Conservation (phyloP, 2,797 vertebrate species). For the Diglossa cyanea region DNA sequence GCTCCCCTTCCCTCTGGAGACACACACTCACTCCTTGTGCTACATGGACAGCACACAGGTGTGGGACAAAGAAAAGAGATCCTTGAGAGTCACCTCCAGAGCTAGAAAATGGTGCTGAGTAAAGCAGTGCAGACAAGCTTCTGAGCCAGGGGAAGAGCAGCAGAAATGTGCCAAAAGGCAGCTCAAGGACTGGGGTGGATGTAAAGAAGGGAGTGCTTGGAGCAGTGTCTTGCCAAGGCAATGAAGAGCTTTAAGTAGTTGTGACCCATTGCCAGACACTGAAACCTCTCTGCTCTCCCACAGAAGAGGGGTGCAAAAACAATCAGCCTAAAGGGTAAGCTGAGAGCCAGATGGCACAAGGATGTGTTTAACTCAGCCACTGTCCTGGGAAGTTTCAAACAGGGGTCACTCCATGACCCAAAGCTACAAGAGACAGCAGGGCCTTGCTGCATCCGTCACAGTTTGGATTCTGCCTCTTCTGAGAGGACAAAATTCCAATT, state of each 20-base stretch:
- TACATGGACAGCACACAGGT: fast-evolving
- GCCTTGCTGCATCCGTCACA: not conserved
- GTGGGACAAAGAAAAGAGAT: not conserved
- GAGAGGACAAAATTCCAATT: not conserved
- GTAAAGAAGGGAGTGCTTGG: not conserved
- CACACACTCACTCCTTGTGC: not conserved
- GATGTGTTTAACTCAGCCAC: not conserved
- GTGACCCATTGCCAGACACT: not conserved
- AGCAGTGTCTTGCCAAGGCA: not conserved
- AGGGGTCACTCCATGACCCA: not conserved
- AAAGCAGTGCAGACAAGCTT: not conserved
- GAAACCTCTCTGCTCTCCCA: not conserved
- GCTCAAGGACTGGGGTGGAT: not conserved
- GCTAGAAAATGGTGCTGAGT: not conserved
- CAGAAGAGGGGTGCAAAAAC: not conserved
- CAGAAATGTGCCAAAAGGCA: not conserved
- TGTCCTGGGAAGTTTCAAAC: not conserved
- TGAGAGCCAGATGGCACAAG: not conserved
- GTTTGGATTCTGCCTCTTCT: not conserved
- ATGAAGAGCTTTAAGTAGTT: not conserved
- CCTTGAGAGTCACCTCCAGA: fast-evolving
- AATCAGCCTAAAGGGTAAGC: not conserved
- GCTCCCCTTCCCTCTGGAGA: not conserved
- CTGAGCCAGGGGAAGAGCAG: not conserved
- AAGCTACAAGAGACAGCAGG: not conserved